Percentiles rank a stretch among this genome's conserved stretches.
phyloP scores from a whole-genome alignment of 2,797 vertebrate genomes.

The Catharus ustulatus region DNA sequence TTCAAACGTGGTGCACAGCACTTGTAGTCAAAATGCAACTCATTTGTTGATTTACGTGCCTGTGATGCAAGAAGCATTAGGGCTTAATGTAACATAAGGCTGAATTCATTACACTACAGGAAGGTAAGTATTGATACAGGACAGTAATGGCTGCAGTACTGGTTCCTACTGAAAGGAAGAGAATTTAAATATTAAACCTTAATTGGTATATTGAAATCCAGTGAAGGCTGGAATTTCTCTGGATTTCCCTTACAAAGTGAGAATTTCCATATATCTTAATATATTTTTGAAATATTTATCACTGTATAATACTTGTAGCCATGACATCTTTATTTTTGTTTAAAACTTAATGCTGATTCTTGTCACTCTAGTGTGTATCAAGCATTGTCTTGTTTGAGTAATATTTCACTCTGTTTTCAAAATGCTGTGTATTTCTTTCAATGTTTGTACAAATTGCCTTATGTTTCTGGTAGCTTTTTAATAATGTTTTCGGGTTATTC shows the following conservation, averaged over 20 bases:
- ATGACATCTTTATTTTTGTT: slow-evolving; percentile 77
- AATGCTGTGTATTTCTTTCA: slow-evolving; percentile 68
- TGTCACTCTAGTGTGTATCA: slow-evolving; percentile 47
- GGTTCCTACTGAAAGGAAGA: slow-evolving; percentile 61
- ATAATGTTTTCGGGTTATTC: slow-evolving; percentile 54
- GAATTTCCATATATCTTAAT: slow-evolving; percentile 77
- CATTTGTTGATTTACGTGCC: slow-evolving; percentile 15
- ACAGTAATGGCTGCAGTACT: slow-evolving; percentile 63
- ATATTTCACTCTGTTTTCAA: slow-evolving; percentile 61
- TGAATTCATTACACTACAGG: slow-evolving; percentile 68
- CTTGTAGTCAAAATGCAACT: slow-evolving; percentile 31
- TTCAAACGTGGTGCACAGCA: slow-evolving; percentile 23
- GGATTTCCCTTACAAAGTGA: slow-evolving; percentile 67
- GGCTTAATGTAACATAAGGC: slow-evolving; percentile 44
- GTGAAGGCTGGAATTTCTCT: slow-evolving; percentile 76
- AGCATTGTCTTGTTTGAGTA: slow-evolving; percentile 56
- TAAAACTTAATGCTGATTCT: slow-evolving; percentile 60
- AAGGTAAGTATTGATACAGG: slow-evolving; percentile 58
- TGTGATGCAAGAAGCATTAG: slow-evolving; percentile 23
- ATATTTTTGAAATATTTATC: slow-evolving; percentile 80
- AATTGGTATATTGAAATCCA: slow-evolving; percentile 74
- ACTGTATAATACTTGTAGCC: slow-evolving; percentile 76
- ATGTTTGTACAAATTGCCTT: slow-evolving; percentile 68
- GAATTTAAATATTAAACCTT: slow-evolving; percentile 68
- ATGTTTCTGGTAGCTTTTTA: slow-evolving; percentile 58